These are phyloP conservation scores for Aromia moschata DNA, from an alignment of 2,888 invertebrate genomes.

Conservation along the genomic window DNA sequence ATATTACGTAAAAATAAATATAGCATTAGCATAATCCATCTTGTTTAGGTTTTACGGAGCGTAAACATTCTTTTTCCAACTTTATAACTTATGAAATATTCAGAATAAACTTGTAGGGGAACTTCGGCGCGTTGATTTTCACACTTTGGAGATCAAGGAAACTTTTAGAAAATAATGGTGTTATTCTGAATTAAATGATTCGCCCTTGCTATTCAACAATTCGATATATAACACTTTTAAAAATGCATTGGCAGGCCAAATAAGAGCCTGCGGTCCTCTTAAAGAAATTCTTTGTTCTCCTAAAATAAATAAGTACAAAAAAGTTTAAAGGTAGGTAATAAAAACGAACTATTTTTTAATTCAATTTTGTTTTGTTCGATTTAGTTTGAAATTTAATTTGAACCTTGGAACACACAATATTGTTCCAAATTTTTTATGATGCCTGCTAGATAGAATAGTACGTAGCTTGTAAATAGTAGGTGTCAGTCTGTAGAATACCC, in stretches of 20 bases:
- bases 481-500: no score
- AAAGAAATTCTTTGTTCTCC: no score
- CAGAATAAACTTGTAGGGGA: constrained; percentile 46
- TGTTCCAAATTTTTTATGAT: no score
- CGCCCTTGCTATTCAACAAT: constrained; percentile 30
- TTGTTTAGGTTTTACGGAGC: constrained; percentile 37
- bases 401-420: no score
- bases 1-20: constrained; percentile 43
- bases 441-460: no score
- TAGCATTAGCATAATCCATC: constrained; percentile 42
- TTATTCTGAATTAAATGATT: constrained; percentile 49
- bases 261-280: no score
- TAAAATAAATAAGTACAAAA: no score
- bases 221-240: constrained; percentile 4
- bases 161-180: constrained; percentile 46
- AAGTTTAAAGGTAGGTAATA: no score
- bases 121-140: constrained; percentile 41
- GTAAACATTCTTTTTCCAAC: constrained; percentile 45
- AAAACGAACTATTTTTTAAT: no score
- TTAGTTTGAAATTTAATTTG: no score
- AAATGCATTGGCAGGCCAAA: background rate
- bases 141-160: constrained; percentile 49
- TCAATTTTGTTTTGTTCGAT: no score
- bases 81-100: constrained; percentile 55
- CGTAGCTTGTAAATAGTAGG: no score